Conservation (phyloP, 2,888 invertebrate species). For the Laothoe populi region DNA sequence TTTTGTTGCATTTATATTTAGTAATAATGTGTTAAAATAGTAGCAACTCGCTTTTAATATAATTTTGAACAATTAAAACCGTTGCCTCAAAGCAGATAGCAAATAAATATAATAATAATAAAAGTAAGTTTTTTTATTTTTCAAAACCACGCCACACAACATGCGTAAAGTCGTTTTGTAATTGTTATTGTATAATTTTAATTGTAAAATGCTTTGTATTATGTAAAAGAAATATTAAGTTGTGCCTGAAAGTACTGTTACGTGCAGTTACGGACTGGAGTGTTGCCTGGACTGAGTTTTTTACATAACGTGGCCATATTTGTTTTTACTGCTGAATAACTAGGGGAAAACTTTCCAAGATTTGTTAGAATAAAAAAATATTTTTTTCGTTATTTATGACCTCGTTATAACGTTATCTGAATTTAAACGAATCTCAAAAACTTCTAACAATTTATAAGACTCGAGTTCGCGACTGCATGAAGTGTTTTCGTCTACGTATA, state of each 20-base stretch:
- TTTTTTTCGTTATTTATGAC: not conserved
- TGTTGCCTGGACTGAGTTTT: not conserved
- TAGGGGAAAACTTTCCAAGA: not conserved
- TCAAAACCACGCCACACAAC: not conserved
- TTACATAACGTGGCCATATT: not conserved
- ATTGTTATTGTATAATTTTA: conserved; percentile 24
- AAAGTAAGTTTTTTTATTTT: too few species aligned
- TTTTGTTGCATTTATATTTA: too few species aligned
- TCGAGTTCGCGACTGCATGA: not conserved
- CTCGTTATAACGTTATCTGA: too few species aligned
- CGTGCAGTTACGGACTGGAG: not conserved
- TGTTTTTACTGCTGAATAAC: not conserved
- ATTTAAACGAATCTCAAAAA: not conserved
- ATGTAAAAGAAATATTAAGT: conserved; percentile 19
- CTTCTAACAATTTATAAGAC: not conserved
- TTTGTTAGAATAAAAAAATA: too few species aligned
- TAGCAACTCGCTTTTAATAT: too few species aligned
- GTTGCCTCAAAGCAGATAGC: too few species aligned
- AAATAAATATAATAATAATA: too few species aligned
- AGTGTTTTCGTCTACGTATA: conserved; percentile 7
- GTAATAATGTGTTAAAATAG: too few species aligned
- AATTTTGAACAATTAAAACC: not conserved
- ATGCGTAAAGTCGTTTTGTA: conserved; percentile 2
- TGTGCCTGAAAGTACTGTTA: conserved; percentile 14
- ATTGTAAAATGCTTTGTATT: conserved; percentile 26